Evolutionary conservation across 35 echinoderm and acorn worm species (phyloP), one percentile per base, ranked within the genome.

Genomic region (Ptychodera flava): DNA sequence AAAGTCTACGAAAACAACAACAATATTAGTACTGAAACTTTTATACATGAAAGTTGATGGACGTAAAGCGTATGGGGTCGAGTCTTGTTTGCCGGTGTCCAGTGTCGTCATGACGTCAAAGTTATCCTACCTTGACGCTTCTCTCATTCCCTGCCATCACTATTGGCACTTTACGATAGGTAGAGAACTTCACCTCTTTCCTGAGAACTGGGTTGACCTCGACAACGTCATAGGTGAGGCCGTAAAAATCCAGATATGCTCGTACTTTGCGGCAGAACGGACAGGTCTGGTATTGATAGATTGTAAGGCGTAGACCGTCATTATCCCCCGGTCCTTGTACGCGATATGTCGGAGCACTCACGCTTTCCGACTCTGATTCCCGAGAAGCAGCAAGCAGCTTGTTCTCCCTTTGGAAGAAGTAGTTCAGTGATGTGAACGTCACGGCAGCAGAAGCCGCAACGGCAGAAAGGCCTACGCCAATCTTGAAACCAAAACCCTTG

Each of bases 181-280:
- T 81, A 34, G 95, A 97, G 78, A 91, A 97, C 33, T 97, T 97
- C 2, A 97, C 78, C 84, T 97, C 92, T 38, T 92, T 94, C 53
- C 95, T 86, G 16, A 86, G 37, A 29, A 97, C 82, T 1, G 95
- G 95, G 64, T 97, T 90, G 15, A 97, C 95, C 53, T 97, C 95
- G 16, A 94, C 92, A 88, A 97, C 91, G 1, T 79, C 77, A 86
- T 94, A 97, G 1, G 90, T 85, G 0, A 97, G 38, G 31, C 95
- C 95, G 90, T 93, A 94, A 77, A 90, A 97, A 85, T 97, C 95
- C 29, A 97, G 81, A 88, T 92, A 97, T 78, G 95, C 89, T 35
- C 95, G 90, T 36, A 97, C 77, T 92, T 97, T 97, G 45, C 95
- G 93, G 37, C 95, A 97, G 88, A 97, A 97, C 82, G 95, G 95